These are phyloP conservation scores for Halichondria panicea DNA, from an alignment of 37 sponge, comb jelly and placozoan genomes.

Conservation along the genomic window DNA sequence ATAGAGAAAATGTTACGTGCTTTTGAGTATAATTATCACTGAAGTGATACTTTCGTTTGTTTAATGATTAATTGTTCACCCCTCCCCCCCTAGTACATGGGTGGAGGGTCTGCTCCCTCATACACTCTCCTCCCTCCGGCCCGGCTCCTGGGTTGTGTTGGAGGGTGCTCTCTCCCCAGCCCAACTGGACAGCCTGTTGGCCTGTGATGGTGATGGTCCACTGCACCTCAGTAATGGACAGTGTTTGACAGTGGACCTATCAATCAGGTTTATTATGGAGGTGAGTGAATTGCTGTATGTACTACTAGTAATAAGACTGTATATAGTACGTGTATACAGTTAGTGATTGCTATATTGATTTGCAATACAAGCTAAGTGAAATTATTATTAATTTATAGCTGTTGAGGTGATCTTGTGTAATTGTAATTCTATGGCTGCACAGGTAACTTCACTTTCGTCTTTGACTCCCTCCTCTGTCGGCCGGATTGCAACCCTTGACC, in stretches of 20 bases:
- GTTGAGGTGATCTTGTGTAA: too few species aligned
- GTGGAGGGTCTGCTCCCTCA: conserved; percentile 39
- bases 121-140: too few species aligned
- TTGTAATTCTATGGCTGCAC: background rate
- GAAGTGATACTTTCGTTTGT: too few species aligned
- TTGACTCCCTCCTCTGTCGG: conserved; percentile 22
- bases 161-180: conserved; percentile 29
- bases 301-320: too few species aligned
- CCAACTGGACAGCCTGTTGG: conserved; percentile 31
- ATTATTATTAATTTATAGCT: too few species aligned
- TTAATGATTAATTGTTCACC: background rate
- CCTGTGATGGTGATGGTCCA: background rate
- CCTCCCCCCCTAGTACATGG: conserved; percentile 20
- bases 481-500: conserved; percentile 8
- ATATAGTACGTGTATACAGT: too few species aligned
- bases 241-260: background rate
- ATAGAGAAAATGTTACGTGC: too few species aligned
- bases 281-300: background rate
- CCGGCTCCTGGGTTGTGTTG: conserved; percentile 32
- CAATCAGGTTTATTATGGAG: conserved; percentile 38
- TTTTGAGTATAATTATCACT: too few species aligned
- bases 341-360: too few species aligned
- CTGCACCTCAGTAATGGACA: conserved; percentile 40
- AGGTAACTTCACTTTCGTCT: background rate
- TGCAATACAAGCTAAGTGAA: too few species aligned